Evolutionary conservation across 1,140 invertebrate genomes (phyloP).

Genomic region (Neocloeon triangulifer): DNA sequence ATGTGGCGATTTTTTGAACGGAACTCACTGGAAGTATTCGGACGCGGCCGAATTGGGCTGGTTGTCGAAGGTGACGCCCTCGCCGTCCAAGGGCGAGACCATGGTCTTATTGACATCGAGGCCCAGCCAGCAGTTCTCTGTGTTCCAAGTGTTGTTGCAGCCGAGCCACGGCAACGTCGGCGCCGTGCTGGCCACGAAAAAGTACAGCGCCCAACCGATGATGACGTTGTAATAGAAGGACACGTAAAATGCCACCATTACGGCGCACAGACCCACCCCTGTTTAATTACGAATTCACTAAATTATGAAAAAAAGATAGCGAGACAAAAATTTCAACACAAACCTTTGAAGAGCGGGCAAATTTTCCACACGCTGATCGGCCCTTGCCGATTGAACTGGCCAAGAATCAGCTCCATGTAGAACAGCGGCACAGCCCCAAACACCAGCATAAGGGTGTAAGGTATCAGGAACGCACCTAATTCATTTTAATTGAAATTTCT

Average conservation of each 20-base stretch:
- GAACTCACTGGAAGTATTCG: slow-evolving; percentile 34
- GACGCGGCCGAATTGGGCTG: slow-evolving; percentile 33
- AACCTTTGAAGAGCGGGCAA: slow-evolving; percentile 83
- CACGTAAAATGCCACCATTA: slow-evolving; percentile 72
- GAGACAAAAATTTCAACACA: slow-evolving; percentile 1
- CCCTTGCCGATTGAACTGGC: slow-evolving; percentile 57
- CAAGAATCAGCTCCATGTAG: slow-evolving; percentile 65
- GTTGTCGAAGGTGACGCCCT: not conserved
- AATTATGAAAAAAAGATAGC: too few species aligned
- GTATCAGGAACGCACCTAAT: slow-evolving; percentile 45
- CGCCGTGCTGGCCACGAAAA: slow-evolving; percentile 44
- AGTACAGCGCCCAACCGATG: slow-evolving; percentile 77
- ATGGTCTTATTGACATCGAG: slow-evolving; percentile 6
- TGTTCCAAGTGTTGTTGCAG: slow-evolving; percentile 80
- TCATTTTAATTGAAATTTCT: too few species aligned
- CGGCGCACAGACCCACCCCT: slow-evolving; percentile 69
- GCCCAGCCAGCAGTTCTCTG: slow-evolving; percentile 38
- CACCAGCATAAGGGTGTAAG: slow-evolving; percentile 42
- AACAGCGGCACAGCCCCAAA: slow-evolving; percentile 66
- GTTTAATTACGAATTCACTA: too few species aligned
- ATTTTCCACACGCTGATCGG: slow-evolving; percentile 62
- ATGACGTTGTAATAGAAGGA: slow-evolving; percentile 86
- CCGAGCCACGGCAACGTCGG: slow-evolving; percentile 55
- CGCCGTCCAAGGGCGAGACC: not conserved
- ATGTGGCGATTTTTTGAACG: too few species aligned